These are phyloP conservation scores for Drosophila percnosoma DNA, from an alignment of 2,888 invertebrate species.

Conservation along the genomic window DNA sequence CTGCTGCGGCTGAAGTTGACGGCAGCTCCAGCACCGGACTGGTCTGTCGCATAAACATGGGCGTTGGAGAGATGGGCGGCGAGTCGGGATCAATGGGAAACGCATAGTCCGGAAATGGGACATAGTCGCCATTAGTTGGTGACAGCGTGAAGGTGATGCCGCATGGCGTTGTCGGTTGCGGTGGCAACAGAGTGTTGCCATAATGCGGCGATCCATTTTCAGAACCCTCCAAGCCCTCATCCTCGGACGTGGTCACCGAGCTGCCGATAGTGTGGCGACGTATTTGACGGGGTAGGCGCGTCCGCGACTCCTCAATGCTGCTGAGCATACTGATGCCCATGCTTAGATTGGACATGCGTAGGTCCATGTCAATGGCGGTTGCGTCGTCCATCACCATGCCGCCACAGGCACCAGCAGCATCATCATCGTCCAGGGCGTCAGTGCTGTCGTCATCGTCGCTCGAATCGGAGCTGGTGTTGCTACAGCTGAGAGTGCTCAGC, in stretches of 20 bases:
- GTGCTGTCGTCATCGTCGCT: slow-evolving; percentile 84
- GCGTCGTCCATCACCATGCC: slow-evolving; percentile 69
- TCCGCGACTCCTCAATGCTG: slow-evolving; percentile 79
- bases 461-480: slow-evolving; percentile 85
- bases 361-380: slow-evolving; percentile 76
- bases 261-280: slow-evolving; percentile 82
- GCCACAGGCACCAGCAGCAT: slow-evolving; percentile 72
- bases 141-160: slow-evolving; percentile 88
- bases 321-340: slow-evolving; percentile 74
- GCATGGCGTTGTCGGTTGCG: slow-evolving; percentile 86
- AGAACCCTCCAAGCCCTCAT: slow-evolving; percentile 85
- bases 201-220: slow-evolving; percentile 85
- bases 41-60: slow-evolving; percentile 59
- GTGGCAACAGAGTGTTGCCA: slow-evolving; percentile 85
- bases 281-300: slow-evolving; percentile 78
- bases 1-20: slow-evolving; percentile 36
- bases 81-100: slow-evolving; percentile 83
- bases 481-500: slow-evolving; percentile 85
- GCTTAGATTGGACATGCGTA: slow-evolving; percentile 73
- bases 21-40: slow-evolving; percentile 81
- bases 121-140: slow-evolving; percentile 86
- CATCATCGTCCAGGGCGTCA: slow-evolving; percentile 45
- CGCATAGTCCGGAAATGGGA: slow-evolving; percentile 74
- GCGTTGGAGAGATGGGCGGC: slow-evolving; percentile 77
- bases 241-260: slow-evolving; percentile 84